Evolutionary conservation across 2,888 invertebrate species (phyloP).

Genomic region (Suillia variegata): DNA sequence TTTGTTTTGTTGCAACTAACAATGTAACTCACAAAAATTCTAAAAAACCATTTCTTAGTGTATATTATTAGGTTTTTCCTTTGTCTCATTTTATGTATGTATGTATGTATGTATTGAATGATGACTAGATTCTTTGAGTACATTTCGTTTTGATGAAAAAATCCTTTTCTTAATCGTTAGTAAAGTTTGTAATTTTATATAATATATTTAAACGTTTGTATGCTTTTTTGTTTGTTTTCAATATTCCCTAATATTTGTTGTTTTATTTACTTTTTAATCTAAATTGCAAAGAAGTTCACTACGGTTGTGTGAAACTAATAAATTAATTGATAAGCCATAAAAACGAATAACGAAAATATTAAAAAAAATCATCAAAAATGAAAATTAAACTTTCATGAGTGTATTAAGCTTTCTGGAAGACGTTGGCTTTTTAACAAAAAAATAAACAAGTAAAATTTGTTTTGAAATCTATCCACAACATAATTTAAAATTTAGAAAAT

Average conservation of each 20-base stretch:
- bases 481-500: no score
- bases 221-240: constrained; percentile 7
- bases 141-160: not conserved
- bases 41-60: constrained; percentile 1
- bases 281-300: no score
- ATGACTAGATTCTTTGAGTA: constrained; percentile 8
- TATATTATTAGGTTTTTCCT: not conserved
- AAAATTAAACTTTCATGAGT: constrained; percentile 6
- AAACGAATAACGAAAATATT: no score
- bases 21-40: constrained; percentile 11
- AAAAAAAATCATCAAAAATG: no score
- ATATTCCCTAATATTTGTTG: constrained; percentile 21
- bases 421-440: constrained; percentile 10
- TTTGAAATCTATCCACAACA: no score
- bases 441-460: no score
- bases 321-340: no score
- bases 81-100: not conserved
- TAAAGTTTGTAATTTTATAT: no score
- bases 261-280: constrained; percentile 7
- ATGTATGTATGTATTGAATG: constrained; percentile 9
- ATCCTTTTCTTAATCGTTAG: no score
- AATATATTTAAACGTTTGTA: no score
- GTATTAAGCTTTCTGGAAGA: constrained; percentile 15
- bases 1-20: not conserved
- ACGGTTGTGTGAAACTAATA: no score